Evolutionary conservation across 2,797 vertebrate genomes (phyloP).

Genomic region (Chelon auratus): DNA sequence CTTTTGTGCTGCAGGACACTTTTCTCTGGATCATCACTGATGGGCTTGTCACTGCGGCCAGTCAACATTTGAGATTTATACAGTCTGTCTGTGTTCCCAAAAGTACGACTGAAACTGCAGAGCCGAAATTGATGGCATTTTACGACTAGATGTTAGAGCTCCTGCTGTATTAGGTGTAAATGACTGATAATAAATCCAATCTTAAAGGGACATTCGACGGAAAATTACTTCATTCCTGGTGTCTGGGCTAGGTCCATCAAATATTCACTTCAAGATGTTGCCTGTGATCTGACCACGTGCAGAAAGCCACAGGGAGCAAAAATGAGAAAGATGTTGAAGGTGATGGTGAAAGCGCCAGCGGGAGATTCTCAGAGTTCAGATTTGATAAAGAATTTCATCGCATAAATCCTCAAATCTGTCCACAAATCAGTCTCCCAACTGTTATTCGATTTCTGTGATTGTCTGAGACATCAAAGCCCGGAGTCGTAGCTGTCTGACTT

Average conservation of each 20-base stretch:
- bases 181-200: conserved; percentile 82
- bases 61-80: conserved; percentile 79
- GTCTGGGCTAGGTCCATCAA: conserved; percentile 65
- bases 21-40: conserved; percentile 75
- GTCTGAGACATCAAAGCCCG: conserved; percentile 74
- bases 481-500: conserved; percentile 62
- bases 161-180: conserved; percentile 77
- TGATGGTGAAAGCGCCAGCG: conserved; percentile 54
- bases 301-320: conserved; percentile 57
- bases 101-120: conserved; percentile 64
- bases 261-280: conserved; percentile 70
- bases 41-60: conserved; percentile 74
- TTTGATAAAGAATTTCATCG: conserved; percentile 66
- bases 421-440: conserved; percentile 57
- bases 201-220: conserved; percentile 79
- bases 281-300: conserved; percentile 72
- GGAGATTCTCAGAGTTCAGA: conserved; percentile 64
- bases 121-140: conserved; percentile 77
- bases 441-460: conserved; percentile 73
- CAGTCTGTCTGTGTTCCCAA: conserved; percentile 61
- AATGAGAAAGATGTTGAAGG: conserved; percentile 66
- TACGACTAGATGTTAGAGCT: conserved; percentile 75
- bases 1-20: conserved; percentile 66
- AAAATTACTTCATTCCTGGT: conserved; percentile 75
- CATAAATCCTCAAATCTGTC: conserved; percentile 62